phyloP scores from a whole-genome alignment of 2,797 vertebrate species.

The Amblyopsis hoosieri region DNA sequence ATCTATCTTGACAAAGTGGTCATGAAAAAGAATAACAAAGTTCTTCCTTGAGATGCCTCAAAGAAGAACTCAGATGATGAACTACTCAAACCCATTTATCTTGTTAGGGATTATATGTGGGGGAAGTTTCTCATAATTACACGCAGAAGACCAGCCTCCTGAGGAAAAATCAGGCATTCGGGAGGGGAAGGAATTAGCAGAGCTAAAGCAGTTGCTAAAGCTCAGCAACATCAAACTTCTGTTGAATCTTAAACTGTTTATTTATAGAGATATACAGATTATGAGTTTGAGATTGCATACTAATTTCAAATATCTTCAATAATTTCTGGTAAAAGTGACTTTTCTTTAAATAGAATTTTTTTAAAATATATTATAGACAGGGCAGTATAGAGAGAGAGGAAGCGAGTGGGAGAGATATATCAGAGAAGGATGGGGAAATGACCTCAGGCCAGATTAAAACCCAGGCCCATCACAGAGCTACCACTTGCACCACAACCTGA shows the following conservation, averaged over 20 bases:
- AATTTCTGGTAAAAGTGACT: slow-evolving; percentile 55
- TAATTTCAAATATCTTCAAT: slow-evolving; percentile 56
- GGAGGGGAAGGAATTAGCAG: slow-evolving; percentile 13
- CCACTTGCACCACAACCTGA: too few relatives aligned
- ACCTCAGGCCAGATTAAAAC: too few relatives aligned
- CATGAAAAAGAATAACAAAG: slow-evolving; percentile 9
- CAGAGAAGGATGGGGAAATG: too few relatives aligned
- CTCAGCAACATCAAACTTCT: slow-evolving; percentile 12
- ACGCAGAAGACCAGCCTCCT: slow-evolving; percentile 16
- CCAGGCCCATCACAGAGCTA: too few relatives aligned
- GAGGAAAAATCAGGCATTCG: slow-evolving; percentile 23
- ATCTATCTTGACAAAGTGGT: not conserved
- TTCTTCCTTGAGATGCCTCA: not conserved
- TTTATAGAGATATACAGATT: slow-evolving; percentile 25
- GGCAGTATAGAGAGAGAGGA: too few relatives aligned
- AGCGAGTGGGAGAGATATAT: too few relatives aligned
- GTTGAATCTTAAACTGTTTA: slow-evolving; percentile 17
- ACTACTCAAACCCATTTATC: slow-evolving; percentile 1
- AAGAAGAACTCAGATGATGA: too few relatives aligned
- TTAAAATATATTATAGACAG: too few relatives aligned
- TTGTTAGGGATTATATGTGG: slow-evolving; percentile 10
- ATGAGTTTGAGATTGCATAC: slow-evolving; percentile 25
- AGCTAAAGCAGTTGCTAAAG: slow-evolving; percentile 2
- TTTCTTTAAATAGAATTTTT: slow-evolving; percentile 47
- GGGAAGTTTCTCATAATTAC: slow-evolving; percentile 1